Evolutionary conservation across 2,797 vertebrate genomes (phyloP).

Genomic region (Sciurus carolinensis): DNA sequence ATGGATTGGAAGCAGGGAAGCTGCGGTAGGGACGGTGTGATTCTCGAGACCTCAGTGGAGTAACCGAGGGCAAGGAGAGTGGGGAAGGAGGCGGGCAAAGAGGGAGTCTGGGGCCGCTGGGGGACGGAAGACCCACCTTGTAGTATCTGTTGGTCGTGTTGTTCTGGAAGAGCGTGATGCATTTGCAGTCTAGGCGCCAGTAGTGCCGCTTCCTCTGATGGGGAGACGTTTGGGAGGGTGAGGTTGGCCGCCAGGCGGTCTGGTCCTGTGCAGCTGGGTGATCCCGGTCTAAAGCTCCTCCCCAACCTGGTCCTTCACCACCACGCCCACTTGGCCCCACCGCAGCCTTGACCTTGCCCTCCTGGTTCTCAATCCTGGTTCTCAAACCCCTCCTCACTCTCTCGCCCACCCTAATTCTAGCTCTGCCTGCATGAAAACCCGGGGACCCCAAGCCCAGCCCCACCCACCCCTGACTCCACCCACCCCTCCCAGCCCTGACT

Average conservation of each 20-base stretch:
- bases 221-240: not conserved
- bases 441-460: too few relatives aligned
- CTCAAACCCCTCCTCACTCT: accelerated
- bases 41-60: not conserved
- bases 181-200: conserved; percentile 97
- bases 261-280: not conserved
- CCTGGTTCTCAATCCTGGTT: too few relatives aligned
- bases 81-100: not conserved
- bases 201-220: conserved; percentile 95
- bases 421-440: not conserved
- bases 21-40: not conserved
- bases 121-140: conserved; percentile 88
- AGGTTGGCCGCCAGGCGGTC: not conserved
- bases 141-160: conserved; percentile 96
- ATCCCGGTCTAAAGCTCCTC: not conserved
- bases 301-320: too few relatives aligned
- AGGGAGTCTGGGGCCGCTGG: not conserved
- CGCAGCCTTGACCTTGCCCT: not conserved
- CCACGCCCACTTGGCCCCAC: accelerated
- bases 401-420: not conserved
- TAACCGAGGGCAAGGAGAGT: too few relatives aligned
- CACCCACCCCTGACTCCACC: not conserved
- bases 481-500: not conserved
- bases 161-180: conserved; percentile 96
- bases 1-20: not conserved